phyloP scores from a whole-genome alignment of 1,140 invertebrate species.

The Saccostrea cuccullata region DNA sequence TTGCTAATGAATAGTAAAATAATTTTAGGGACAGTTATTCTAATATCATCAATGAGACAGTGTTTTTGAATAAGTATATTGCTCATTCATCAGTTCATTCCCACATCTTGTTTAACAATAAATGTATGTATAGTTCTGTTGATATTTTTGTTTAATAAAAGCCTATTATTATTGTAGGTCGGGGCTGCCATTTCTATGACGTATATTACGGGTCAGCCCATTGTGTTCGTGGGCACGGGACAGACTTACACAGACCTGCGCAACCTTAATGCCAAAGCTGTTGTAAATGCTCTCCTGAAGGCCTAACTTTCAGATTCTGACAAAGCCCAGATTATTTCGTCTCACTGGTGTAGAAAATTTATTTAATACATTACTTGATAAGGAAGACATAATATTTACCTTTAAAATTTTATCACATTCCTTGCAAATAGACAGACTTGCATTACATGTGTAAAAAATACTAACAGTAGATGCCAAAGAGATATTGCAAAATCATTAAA shows the following conservation, averaged over 20 bases:
- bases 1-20: too few relatives aligned
- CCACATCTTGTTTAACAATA: too few relatives aligned
- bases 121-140: too few relatives aligned
- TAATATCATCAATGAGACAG: too few relatives aligned
- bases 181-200: slow-evolving; percentile 99
- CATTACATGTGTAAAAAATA: not conserved
- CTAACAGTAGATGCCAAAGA: not conserved
- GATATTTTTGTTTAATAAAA: too few relatives aligned
- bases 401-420: not conserved
- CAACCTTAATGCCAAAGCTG: slow-evolving; percentile 96
- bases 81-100: too few relatives aligned
- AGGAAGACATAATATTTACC: too few relatives aligned
- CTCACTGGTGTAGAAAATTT: too few relatives aligned
- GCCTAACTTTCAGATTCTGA: not conserved
- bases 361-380: too few relatives aligned
- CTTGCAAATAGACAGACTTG: not conserved
- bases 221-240: slow-evolving; percentile 99
- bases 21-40: too few relatives aligned
- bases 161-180: slow-evolving; percentile 83
- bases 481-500: too few relatives aligned
- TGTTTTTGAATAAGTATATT: too few relatives aligned
- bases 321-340: not conserved
- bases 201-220: slow-evolving; percentile 99
- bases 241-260: slow-evolving; percentile 99
- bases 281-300: slow-evolving; percentile 97